phyloP scores from a whole-genome alignment of 2,797 vertebrate genomes.

The Gambusia yucatana region DNA sequence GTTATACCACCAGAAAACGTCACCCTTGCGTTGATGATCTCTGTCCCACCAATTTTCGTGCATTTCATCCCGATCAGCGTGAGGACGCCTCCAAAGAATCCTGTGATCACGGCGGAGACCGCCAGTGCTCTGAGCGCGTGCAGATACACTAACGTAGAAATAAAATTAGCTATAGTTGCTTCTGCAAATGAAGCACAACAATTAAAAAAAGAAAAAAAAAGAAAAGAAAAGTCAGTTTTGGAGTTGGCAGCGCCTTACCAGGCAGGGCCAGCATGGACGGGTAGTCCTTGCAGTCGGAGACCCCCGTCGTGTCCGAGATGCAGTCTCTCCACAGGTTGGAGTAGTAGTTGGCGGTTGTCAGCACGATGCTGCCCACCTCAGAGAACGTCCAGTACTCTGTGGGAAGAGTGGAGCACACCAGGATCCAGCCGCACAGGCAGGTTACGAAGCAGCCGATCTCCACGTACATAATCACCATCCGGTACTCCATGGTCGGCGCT shows the following conservation, averaged over 20 bases:
- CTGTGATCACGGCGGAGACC: conserved; percentile 79
- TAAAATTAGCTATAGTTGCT: background rate
- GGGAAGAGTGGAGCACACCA: conserved; percentile 82
- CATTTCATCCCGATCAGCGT: conserved; percentile 86
- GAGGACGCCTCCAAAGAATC: conserved; percentile 83
- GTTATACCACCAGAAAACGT: conserved; percentile 80
- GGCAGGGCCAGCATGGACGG: conserved; percentile 82
- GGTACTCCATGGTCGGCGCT: conserved; percentile 62
- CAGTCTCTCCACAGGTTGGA: conserved; percentile 86
- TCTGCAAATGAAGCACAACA: background rate
- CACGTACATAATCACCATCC: conserved; percentile 78
- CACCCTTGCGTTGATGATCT: conserved; percentile 78
- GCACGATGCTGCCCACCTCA: conserved; percentile 71
- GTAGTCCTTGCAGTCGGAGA: conserved; percentile 84
- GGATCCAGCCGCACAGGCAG: conserved; percentile 81
- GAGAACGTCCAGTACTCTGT: conserved; percentile 85
- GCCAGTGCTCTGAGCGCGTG: conserved; percentile 81
- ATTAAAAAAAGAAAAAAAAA: background rate
- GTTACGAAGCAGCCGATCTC: conserved; percentile 82
- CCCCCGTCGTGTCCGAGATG: conserved; percentile 81
- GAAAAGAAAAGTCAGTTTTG: background rate
- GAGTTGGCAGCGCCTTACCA: conserved; percentile 55
- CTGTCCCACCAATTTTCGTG: conserved; percentile 86
- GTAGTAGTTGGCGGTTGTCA: conserved; percentile 81
- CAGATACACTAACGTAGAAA: conserved; percentile 70